Percentiles rank a stretch among this genome's conserved stretches.
Evolutionary conservation across 92 coral and sea anemone genomes (phyloP).

Genomic region (Epizoanthus fatuus): DNA sequence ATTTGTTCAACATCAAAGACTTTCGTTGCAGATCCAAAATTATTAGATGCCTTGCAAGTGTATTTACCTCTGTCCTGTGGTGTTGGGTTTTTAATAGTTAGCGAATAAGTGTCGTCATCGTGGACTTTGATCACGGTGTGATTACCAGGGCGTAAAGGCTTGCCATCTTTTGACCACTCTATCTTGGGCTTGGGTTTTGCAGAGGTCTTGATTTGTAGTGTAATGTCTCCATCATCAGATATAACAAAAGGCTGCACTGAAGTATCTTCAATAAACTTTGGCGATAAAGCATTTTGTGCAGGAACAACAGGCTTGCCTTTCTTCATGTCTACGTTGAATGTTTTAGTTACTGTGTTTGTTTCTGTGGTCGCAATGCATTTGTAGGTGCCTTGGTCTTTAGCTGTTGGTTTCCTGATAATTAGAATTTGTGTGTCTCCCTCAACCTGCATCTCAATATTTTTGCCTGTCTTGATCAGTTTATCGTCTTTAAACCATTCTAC

Average conservation of each 20-base stretch:
- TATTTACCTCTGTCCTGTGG: slow-evolving; percentile 68
- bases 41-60: slow-evolving; percentile 82
- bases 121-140: slow-evolving; percentile 64
- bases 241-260: slow-evolving; percentile 53
- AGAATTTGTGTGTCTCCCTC: slow-evolving; percentile 73
- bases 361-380: slow-evolving; percentile 84
- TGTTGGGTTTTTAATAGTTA: slow-evolving; percentile 57
- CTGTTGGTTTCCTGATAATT: slow-evolving; percentile 75
- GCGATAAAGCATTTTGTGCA: slow-evolving; percentile 44
- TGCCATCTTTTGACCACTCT: slow-evolving; percentile 85
- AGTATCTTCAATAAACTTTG: slow-evolving; percentile 85
- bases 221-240: slow-evolving; percentile 73
- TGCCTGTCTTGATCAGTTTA: slow-evolving; percentile 9
- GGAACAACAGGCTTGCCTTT: slow-evolving; percentile 19
- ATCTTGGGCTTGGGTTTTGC: slow-evolving; percentile 91
- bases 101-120: slow-evolving; percentile 52
- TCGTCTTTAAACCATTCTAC: slow-evolving; percentile 74
- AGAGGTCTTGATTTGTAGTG: slow-evolving; percentile 77
- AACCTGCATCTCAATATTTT: slow-evolving; percentile 6
- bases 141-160: slow-evolving; percentile 19
- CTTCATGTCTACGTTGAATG: slow-evolving; percentile 29
- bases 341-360: slow-evolving; percentile 57
- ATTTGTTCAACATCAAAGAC: slow-evolving; percentile 24
- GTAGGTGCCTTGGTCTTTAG: slow-evolving; percentile 85
- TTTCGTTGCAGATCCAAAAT: slow-evolving; percentile 64